Evolutionary conservation across 64 coral and sea anemone genomes (phyloP).

Genomic region (Porites australiensis): DNA sequence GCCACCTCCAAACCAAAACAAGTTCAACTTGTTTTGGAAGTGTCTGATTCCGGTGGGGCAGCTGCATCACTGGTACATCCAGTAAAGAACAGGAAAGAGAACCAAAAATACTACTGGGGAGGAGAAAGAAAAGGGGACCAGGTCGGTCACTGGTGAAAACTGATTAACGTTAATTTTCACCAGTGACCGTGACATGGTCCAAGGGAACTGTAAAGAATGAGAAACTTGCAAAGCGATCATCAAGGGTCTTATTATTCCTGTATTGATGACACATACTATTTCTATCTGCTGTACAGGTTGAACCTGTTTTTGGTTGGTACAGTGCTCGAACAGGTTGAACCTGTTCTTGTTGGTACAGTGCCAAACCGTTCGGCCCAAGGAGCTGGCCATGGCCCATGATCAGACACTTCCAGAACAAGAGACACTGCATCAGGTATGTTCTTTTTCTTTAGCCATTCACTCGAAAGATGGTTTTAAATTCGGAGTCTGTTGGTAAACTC

Average conservation of each 20-base stretch:
- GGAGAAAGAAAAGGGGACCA: constrained; percentile 6
- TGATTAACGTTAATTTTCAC: neutral
- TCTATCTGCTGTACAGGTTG: constrained; percentile 36
- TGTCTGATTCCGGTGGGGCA: too few species aligned
- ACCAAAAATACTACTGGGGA: neutral
- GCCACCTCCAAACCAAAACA: too few species aligned
- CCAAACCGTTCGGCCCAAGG: neutral
- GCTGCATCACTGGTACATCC: too few species aligned
- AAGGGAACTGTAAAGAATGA: neutral
- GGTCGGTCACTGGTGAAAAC: neutral
- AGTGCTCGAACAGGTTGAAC: neutral
- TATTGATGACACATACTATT: neutral
- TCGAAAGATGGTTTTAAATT: too few species aligned
- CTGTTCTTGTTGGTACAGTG: too few species aligned
- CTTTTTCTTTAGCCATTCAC: neutral
- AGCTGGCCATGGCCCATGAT: neutral
- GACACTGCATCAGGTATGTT: neutral
- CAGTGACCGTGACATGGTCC: neutral
- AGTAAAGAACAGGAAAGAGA: constrained; percentile 12
- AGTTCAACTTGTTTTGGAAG: too few species aligned
- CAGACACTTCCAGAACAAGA: neutral
- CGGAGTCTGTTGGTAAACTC: too few species aligned
- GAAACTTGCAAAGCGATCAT: neutral
- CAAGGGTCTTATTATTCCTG: too few species aligned
- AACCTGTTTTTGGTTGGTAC: neutral